Conservation (phyloP, 2,113 vertebrate species). For the Sylvicapra grimmia region DNA sequence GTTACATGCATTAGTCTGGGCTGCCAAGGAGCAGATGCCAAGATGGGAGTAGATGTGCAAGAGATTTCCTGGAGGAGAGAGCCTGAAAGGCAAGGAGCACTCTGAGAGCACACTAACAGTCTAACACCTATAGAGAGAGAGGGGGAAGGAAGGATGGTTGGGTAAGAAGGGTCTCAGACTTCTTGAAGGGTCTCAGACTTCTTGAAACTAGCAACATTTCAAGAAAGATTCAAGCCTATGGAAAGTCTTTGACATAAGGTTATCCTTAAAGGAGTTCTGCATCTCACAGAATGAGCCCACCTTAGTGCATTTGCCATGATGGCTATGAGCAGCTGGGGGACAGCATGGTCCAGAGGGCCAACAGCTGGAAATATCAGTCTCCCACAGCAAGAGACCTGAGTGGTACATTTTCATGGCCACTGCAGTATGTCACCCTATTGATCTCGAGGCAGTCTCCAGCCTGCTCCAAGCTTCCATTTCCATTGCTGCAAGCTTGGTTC, state of each 20-base stretch:
- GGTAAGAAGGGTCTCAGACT: background rate
- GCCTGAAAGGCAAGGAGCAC: background rate
- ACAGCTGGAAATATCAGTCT: background rate
- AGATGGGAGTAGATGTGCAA: background rate
- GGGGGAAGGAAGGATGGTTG: background rate
- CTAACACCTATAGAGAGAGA: background rate
- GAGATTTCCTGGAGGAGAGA: background rate
- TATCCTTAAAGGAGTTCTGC: background rate
- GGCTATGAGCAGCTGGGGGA: background rate
- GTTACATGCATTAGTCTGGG: background rate
- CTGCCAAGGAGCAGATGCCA: background rate
- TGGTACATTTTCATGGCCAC: background rate
- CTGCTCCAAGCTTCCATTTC: background rate
- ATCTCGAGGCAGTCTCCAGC: background rate
- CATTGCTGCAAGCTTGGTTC: background rate
- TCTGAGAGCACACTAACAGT: background rate
- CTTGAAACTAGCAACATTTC: background rate
- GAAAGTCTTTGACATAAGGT: background rate
- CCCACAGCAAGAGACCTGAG: background rate
- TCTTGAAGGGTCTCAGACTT: background rate
- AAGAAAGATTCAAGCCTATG: background rate
- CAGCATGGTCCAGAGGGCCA: background rate
- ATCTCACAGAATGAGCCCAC: background rate
- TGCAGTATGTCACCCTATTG: background rate
- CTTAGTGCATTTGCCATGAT: no score